A percentile compares a stretch with the other conserved stretches of the same genome.
These are phyloP conservation scores for Drosophila longiperda DNA, from an alignment of 2,888 invertebrate genomes.

Conservation along the genomic window DNA sequence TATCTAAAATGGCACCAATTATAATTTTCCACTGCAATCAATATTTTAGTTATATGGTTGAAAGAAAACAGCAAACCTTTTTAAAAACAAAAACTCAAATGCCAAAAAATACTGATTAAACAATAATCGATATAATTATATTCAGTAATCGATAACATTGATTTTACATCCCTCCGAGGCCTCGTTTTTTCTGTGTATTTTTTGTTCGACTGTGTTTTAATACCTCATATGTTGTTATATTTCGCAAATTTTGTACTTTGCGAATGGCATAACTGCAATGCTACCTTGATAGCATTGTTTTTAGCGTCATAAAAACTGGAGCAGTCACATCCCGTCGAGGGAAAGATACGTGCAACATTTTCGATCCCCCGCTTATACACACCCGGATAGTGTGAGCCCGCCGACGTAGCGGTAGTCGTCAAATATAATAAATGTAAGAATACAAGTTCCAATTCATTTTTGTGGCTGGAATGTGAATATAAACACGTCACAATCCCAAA, in stretches of 20 bases:
- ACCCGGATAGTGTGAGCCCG: conserved; percentile 39
- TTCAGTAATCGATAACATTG: conserved; percentile 42
- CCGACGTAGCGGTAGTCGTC: conserved; percentile 35
- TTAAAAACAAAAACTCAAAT: background rate
- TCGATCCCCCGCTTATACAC: conserved; percentile 22
- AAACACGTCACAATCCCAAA: background rate
- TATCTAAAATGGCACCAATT: background rate
- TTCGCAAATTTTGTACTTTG: conserved; percentile 18
- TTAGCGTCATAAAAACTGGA: conserved; percentile 1
- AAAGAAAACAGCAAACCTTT: background rate
- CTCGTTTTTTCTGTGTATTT: conserved; percentile 74
- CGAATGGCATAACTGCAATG: conserved; percentile 28
- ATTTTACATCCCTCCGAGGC: conserved; percentile 50
- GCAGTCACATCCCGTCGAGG: conserved; percentile 2
- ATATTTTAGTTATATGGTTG: background rate
- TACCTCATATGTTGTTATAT: conserved; percentile 42
- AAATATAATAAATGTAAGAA: conserved; percentile 36
- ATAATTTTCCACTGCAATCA: background rate
- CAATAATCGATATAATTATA: conserved; percentile 17
- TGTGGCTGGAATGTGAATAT: background rate
- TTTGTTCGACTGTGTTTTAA: conserved; percentile 50
- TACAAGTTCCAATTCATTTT: conserved; percentile 2
- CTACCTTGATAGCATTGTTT: conserved; percentile 16
- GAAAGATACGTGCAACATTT: conserved; percentile 16
- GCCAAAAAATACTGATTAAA: background rate